Percentiles rank a stretch among this genome's conserved stretches.
phyloP scores from a whole-genome alignment of 2,888 invertebrate genomes.

The Chymomyza fuscimana region DNA sequence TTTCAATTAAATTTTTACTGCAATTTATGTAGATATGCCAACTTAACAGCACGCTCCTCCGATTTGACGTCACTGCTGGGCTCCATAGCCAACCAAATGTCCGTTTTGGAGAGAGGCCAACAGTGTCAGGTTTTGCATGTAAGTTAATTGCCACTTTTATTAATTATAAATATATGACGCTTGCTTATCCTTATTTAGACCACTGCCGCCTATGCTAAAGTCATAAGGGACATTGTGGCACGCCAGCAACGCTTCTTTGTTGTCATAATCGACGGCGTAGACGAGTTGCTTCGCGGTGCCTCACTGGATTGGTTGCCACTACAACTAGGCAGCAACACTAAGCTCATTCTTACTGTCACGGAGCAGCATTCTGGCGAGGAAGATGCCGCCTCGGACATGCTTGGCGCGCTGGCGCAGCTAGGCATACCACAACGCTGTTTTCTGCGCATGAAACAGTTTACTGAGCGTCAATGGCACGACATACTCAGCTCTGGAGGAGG shows the following conservation, averaged over 20 bases:
- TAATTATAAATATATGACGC: neutral
- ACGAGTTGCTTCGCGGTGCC: slow-evolving; percentile 80
- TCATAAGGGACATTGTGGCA: slow-evolving; percentile 79
- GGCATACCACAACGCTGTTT: slow-evolving; percentile 76
- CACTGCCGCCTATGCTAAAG: slow-evolving; percentile 85
- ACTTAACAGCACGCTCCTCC: slow-evolving; percentile 75
- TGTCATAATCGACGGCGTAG: slow-evolving; percentile 88
- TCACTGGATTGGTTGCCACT: slow-evolving; percentile 88
- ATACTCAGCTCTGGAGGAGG: slow-evolving; percentile 77
- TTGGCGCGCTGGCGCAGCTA: slow-evolving; percentile 64
- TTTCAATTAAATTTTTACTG: slow-evolving; percentile 21
- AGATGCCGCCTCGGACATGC: slow-evolving; percentile 52
- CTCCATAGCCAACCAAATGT: slow-evolving; percentile 88
- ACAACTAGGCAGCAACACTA: slow-evolving; percentile 86
- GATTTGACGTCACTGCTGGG: slow-evolving; percentile 82
- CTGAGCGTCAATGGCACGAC: slow-evolving; percentile 78
- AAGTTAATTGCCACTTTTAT: slow-evolving; percentile 66
- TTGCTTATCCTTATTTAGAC: slow-evolving; percentile 81
- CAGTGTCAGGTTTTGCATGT: slow-evolving; percentile 84
- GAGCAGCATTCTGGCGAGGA: slow-evolving; percentile 41
- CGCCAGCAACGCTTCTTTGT: slow-evolving; percentile 82
- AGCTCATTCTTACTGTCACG: slow-evolving; percentile 85
- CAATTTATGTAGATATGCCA: slow-evolving; percentile 68
- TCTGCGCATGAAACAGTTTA: slow-evolving; percentile 74
- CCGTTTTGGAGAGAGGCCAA: slow-evolving; percentile 85